phyloP scores from a whole-genome alignment of 1,140 invertebrate species.

The Euglossa dilemma region DNA sequence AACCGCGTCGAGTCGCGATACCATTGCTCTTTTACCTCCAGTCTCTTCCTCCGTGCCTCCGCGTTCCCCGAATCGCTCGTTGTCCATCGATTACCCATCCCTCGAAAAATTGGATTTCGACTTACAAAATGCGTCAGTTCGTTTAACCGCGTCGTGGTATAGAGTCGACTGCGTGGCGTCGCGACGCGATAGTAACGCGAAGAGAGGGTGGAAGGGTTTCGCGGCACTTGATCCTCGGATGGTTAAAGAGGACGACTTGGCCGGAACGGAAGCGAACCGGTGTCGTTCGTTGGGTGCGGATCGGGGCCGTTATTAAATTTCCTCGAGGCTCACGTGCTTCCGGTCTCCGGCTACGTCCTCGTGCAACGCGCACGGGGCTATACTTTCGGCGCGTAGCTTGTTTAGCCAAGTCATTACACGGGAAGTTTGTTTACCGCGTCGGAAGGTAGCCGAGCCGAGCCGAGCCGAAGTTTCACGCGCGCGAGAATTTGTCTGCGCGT shows the following conservation, averaged over 20 bases:
- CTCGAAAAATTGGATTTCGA: neutral
- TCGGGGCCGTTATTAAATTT: conserved; percentile 12
- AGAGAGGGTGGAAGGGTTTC: neutral
- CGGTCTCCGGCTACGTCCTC: neutral
- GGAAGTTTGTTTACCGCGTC: conserved; percentile 14
- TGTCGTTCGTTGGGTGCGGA: neutral
- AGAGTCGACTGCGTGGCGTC: neutral
- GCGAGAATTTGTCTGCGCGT: conserved; percentile 7
- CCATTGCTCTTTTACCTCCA: too few relatives aligned
- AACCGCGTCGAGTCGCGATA: too few relatives aligned
- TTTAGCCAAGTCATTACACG: conserved; percentile 18
- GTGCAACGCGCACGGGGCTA: neutral
- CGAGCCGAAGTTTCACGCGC: neutral
- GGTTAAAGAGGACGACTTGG: neutral
- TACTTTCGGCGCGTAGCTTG: conserved; percentile 2
- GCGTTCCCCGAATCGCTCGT: too few relatives aligned
- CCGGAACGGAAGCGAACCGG: neutral
- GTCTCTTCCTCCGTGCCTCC: too few relatives aligned
- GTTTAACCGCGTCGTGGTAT: neutral
- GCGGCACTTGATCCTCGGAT: neutral
- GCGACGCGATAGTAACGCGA: neutral
- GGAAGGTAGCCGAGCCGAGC: neutral
- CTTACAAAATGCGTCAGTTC: neutral
- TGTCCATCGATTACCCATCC: too few relatives aligned
- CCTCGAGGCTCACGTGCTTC: neutral